These are phyloP conservation scores for Myotis vivesi DNA, from an alignment of 2,797 vertebrate species.

Conservation along the genomic window DNA sequence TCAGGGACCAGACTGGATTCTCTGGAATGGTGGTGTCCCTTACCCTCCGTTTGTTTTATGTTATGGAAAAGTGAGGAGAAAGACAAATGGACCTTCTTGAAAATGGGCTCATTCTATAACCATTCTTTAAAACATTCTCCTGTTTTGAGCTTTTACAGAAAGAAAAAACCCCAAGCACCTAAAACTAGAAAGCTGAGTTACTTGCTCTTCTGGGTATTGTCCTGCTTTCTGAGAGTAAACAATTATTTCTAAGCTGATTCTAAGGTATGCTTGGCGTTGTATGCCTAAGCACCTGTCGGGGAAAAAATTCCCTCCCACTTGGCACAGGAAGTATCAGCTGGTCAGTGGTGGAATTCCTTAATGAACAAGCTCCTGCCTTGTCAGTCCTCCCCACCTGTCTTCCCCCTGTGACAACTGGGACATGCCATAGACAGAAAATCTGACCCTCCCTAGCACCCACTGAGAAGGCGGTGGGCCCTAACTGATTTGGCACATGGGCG, in stretches of 20 bases:
- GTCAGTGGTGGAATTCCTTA: slow-evolving; percentile 61
- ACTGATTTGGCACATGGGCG: no score
- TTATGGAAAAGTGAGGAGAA: background rate
- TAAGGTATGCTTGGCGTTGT: background rate
- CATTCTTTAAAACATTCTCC: background rate
- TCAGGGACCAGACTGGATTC: background rate
- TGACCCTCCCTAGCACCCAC: background rate
- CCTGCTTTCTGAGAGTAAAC: slow-evolving; percentile 33
- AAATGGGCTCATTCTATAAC: background rate
- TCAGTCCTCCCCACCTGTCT: slow-evolving; percentile 36
- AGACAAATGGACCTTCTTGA: background rate
- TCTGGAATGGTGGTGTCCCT: background rate
- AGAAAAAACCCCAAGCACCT: background rate
- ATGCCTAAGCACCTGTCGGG: slow-evolving; percentile 66
- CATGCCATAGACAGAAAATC: slow-evolving; percentile 37
- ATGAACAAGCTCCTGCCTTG: slow-evolving; percentile 25
- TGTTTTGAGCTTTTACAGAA: slow-evolving; percentile 33
- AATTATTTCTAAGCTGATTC: background rate
- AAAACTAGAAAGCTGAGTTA: slow-evolving; percentile 51
- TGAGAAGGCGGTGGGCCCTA: background rate
- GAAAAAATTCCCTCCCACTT: slow-evolving; percentile 61
- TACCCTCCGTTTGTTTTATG: background rate
- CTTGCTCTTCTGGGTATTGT: background rate
- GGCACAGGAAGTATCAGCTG: slow-evolving; percentile 71
- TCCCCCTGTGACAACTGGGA: slow-evolving; percentile 49